Evolutionary conservation across 1,140 invertebrate species (phyloP), one percentile per base, ranked within the genome.

Genomic region (Acromyrmex charruanus): DNA sequence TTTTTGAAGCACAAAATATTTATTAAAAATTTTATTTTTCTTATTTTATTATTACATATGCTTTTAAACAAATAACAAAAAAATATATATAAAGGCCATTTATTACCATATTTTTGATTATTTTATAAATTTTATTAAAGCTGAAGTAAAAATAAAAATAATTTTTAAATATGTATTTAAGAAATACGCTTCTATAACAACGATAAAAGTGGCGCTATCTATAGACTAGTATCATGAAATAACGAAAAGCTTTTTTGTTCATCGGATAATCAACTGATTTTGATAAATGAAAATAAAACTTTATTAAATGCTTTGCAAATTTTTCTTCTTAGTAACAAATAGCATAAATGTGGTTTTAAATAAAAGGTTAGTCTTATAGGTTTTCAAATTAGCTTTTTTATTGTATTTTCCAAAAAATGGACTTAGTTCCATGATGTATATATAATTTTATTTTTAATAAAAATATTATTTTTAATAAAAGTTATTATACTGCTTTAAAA

Each of bases 201-300:
- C 5, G 53, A 49, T 14, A 35, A 58, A 89, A 74, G n/a, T 89
- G 77, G 87, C 75, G 87, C 88, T 86, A 89, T 89, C 87, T 89
- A 10, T 10, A 25, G 58, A 49, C 35, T 3, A 1, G 53, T 44
- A 3, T 51, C 31, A n/a, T 16, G 21, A 80, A 80, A 31, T 61
- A 39, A 49, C n/a, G 12, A 31, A 35, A 21, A 71, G 12, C n/a
- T 77, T 21, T 16, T 85, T 58, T 39, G 65, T 55, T 71, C 77
- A 49, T 59, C 3, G 53, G 25, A 74, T 82, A 82, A 82, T 31
- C 0, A 59, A 74, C 9, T 44, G 18, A 69, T 28, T 10, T n/a
- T 51, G 0, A 68, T 79, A 25, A 53, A 53, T 12, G 2, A 53
- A 21, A 66, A 35, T 35, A 35, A n/a, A 65, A 7, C 9, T 79